Base-by-base conservation (phyloP, 2,113 vertebrate genomes). In the Sceloporus tristichus region DNA sequence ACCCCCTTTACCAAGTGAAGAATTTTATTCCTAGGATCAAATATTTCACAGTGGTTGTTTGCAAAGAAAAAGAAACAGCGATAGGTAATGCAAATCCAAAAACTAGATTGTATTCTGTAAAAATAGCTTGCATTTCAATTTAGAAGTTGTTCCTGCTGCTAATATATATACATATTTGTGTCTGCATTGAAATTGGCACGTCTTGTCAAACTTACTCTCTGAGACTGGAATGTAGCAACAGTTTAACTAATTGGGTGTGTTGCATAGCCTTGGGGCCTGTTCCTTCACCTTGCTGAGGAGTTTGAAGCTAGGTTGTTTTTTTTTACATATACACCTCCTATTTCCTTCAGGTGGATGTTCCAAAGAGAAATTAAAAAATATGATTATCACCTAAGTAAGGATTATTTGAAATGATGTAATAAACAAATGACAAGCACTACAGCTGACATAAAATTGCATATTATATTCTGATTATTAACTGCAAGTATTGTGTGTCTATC, bases 191-290 rank as follows among this genome's bases (percentile, higher is more conserved):
- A 66, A 62, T 79, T 86, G 59, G 29, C 75, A 78, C 53, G 85
- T 48, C 75, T 78, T 86, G 62, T 79, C 76, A 78, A 66, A 79
- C 40, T 53, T 70, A 70, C 40, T 34, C 56, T 66, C 29, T 75
- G 62, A 86, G 59, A 70, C 75, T 53, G 62, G 75, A 68, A 86
- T 86, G 78, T 79, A 54, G 62, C 62, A 86, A 54, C 40, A 78
- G 85, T 86, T 70, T 68, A 78, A 54, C 62, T 75, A 85, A 74
- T 56, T 53, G 75, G 85, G 85, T 68, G 62, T 86, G 85, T 42
- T 86, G 14, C 40, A 54, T 79, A 79, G 85, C 76, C 75, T 38
- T 66, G 42, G 62, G 42, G 75, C 19, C 25, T 77, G 34, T 75
- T 85, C 53, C 13, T 75, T 85, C 71, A 74, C 11, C 71, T 74